Evolutionary conservation across 1,140 invertebrate species (phyloP), one percentile per base, ranked within the genome.

Genomic region (Temnothorax curvispinosus): DNA sequence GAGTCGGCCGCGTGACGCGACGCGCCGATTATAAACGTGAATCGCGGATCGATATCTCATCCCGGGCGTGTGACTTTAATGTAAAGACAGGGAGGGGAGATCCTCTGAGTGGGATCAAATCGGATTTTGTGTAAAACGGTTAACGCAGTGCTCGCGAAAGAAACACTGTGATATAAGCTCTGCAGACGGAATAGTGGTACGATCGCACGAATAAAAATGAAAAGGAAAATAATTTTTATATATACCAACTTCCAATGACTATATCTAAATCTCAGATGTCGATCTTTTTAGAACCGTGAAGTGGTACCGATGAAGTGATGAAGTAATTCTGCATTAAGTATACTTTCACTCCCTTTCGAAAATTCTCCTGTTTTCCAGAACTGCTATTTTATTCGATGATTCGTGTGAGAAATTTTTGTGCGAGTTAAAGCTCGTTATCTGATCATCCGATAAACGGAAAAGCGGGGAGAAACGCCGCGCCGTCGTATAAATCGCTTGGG

Each of bases 1-100:
- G 44, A 69, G 38, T 69, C 15, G 60, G 6, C 18, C 27, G 71
- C 27, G 27, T 27, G 27, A 27, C 35, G 35, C 72, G 72, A 87
- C 44, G 52, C 35, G 41, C 71, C 74, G 11, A 52, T 52, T 52
- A n/a, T 64, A 77, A 87, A 88, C 69, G 65, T 50, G 35, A 78
- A 60, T 52, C 41, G 27, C 27, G 9, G 13, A 71, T 64, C 50
- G 54, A 80, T 75, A 77, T 32, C 82, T 58, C 15, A 27, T 27
- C 8, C 7, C 27, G 18, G 15, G 21, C 11, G 50, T 60, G 38
- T 60, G 67, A 44, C 18, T 38, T 18, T 62, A 18, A 8, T 44
- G 50, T 13, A 74, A 38, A 74, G 18, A 74, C 35, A 3, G 15
- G 18, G 27, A 32, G 27, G 27, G 69, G 27, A 35, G 15, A 35